Evolutionary conservation across 2,888 invertebrate genomes (phyloP), one percentile per base, ranked within the genome.

Genomic region (Elmis aenea): DNA sequence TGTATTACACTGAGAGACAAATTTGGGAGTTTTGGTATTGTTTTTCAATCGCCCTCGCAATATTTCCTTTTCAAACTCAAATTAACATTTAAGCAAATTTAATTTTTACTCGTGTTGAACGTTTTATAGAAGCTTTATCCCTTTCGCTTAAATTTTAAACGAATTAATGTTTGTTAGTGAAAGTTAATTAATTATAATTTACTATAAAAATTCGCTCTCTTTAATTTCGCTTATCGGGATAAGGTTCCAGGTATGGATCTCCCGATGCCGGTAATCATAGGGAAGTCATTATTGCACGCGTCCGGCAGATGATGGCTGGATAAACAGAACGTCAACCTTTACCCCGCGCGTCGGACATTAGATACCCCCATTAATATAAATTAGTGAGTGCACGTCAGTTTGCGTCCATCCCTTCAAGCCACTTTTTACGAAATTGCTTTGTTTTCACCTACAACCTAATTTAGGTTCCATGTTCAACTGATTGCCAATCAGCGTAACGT

Each of bases 331-430:
- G 49, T 45, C 45, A 48, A 50, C 51, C 49, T 48, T 46, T 51
- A 33, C 42, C 55, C 52, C 50, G 49, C 53, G 52, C 55, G 52
- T 55, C 55, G 54, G 59, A 59, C 56, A 61, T 62, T 60, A 62
- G 59, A 60, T 59, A 56, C 50, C 51, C 61, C 61, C 62, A 63
- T 64, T 64, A 64, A 63, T 64, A 62, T 63, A 59, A 62, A 64
- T 64, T 63, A 64, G 55, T 47, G 46, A 45, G 43, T 40, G 52
- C 54, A 48, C 54, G 52, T 57, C 55, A 55, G 50, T 48, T 53
- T 48, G 54, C 46, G 40, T 44, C 46, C 40, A 45, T 49, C 47
- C 48, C 42, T 42, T 38, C 37, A 40, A 46, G 47, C 44, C 48
- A 54, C 42, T 54, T 53, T 54, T 55, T 53, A 50, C 48, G 43